Evolutionary conservation across 2,113 vertebrate species (phyloP).

Genomic region (Alethe castanea): DNA sequence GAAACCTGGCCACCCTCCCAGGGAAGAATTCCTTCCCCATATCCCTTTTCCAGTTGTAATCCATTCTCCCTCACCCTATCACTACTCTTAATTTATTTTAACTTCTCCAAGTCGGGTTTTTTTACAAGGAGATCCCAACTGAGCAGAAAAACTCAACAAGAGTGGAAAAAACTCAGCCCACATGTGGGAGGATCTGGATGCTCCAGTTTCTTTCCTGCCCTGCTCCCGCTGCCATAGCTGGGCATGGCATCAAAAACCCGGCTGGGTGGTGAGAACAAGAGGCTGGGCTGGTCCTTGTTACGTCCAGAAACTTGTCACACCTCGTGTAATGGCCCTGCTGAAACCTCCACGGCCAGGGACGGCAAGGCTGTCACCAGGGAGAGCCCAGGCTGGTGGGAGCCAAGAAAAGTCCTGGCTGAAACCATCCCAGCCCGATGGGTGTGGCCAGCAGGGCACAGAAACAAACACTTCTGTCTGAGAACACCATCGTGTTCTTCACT

Average conservation of each 20-base stretch:
- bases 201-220: not conserved
- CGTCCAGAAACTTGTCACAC: conserved; percentile 53
- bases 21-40: not conserved
- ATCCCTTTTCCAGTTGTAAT: not conserved
- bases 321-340: conserved; percentile 8
- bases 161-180: not conserved
- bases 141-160: not conserved
- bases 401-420: not conserved
- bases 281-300: not conserved
- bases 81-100: not conserved
- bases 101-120: not conserved
- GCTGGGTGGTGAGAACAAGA: not conserved
- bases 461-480: conserved; percentile 20
- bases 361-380: not conserved
- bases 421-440: not conserved
- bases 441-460: not conserved
- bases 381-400: not conserved
- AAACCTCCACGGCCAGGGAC: not conserved
- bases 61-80: not conserved
- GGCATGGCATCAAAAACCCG: fast-evolving
- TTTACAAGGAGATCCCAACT: not conserved
- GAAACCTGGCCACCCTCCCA: fast-evolving
- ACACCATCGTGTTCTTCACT: fast-evolving
- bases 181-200: not conserved
- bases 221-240: not conserved